phyloP scores from a whole-genome alignment of 1,140 invertebrate species.

The Gonioctena quinquepunctata region DNA sequence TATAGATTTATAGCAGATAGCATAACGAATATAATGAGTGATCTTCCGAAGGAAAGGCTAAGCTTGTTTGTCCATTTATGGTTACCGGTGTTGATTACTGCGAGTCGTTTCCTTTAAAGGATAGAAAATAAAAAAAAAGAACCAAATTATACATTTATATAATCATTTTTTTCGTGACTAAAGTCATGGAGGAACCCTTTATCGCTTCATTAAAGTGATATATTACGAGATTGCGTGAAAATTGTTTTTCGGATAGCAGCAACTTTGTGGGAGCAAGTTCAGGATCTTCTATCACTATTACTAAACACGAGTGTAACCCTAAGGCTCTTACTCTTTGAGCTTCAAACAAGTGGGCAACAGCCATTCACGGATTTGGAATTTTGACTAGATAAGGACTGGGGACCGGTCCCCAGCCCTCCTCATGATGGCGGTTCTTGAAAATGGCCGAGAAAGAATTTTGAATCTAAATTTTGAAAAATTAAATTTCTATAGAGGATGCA shows the following conservation, averaged over 20 bases:
- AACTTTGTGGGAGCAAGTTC: constrained; percentile 40
- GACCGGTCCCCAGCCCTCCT: too few species aligned
- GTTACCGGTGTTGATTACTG: background rate
- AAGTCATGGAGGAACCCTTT: constrained; percentile 48
- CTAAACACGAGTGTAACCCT: too few species aligned
- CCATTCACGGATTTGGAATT: too few species aligned
- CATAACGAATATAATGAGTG: background rate
- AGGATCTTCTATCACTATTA: too few species aligned
- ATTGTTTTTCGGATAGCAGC: constrained; percentile 44
- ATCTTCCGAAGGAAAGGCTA: constrained; percentile 21
- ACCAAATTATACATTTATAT: constrained; percentile 35
- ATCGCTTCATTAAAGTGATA: constrained; percentile 19
- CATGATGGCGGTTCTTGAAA: too few species aligned
- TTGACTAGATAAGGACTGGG: too few species aligned
- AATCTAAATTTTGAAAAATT: too few species aligned
- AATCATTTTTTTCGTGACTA: constrained; percentile 49
- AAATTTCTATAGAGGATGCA: too few species aligned
- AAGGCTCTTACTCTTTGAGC: too few species aligned
- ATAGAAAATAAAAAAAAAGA: constrained; percentile 31
- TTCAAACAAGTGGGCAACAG: too few species aligned
- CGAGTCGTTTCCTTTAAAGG: constrained; percentile 35
- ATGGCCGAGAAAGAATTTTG: too few species aligned
- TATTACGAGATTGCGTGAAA: background rate
- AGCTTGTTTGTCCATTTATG: constrained; percentile 5
- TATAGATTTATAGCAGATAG: background rate